Conservation (phyloP, 2,888 invertebrate species). For the Autographa gamma region DNA sequence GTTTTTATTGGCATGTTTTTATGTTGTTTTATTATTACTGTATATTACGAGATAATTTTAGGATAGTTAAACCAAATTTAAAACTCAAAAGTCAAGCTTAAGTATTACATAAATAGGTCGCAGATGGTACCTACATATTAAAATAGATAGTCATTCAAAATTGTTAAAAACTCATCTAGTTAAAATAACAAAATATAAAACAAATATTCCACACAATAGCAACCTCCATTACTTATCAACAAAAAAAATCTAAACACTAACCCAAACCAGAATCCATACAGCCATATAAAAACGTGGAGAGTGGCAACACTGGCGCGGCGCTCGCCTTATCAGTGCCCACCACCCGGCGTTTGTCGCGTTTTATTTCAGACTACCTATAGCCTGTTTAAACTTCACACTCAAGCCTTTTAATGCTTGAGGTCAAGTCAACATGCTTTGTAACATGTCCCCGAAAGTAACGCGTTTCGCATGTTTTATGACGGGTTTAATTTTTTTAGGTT, state of each 20-base stretch:
- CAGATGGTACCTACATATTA: too few relatives aligned
- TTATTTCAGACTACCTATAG: constrained; percentile 69
- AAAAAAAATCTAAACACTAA: constrained; percentile 41
- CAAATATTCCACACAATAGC: constrained; percentile 12
- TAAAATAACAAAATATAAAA: background rate
- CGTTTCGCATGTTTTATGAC: constrained; percentile 53
- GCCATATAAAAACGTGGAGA: constrained; percentile 49
- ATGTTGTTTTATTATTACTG: too few relatives aligned
- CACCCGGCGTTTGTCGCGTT: constrained; percentile 71
- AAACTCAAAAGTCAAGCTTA: too few relatives aligned
- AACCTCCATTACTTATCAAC: constrained; percentile 23
- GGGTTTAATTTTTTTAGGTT: constrained; percentile 36
- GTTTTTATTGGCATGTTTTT: background rate
- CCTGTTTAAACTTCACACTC: constrained; percentile 66
- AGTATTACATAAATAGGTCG: too few relatives aligned
- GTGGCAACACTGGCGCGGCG: constrained; percentile 50
- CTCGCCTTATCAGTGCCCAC: constrained; percentile 66
- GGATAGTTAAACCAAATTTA: too few relatives aligned
- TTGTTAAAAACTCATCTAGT: background rate
- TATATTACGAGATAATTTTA: too few relatives aligned
- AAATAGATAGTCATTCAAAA: too few relatives aligned
- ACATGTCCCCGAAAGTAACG: constrained; percentile 52
- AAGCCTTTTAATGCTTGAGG: constrained; percentile 65
- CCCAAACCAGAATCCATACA: constrained; percentile 51
- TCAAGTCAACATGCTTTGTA: constrained; percentile 66